Base-by-base conservation (phyloP, 2,797 vertebrate genomes). In the Microchirus variegatus region DNA sequence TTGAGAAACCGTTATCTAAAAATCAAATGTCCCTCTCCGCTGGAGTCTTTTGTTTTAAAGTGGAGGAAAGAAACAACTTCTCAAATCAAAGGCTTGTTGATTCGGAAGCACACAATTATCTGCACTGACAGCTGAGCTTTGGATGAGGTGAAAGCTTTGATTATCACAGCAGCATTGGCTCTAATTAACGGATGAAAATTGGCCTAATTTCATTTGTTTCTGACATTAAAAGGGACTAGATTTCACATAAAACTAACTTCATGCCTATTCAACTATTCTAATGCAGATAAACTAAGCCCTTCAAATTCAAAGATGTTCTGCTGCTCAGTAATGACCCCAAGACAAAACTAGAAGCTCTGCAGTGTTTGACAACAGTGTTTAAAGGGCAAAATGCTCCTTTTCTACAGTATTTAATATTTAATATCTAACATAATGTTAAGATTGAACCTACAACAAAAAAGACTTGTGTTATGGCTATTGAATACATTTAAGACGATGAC, bases 171-270 rank as follows among this genome's bases (percentile, higher is more conserved):
- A 31, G 31, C 8, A 31, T 31, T 31, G 31, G 36, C 26, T 67
- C 44, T 57, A 71, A 80, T 73, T 70, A 74, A 35, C 47, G 46
- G 67, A 35, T 13, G 15, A 55, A 61, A 58, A 67, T 52, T n/a
- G 40, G 45, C 16, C 66, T 62, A 31, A 58, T 48, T 11, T 47
- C 55, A 31, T 31, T 31, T 58, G 37, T 64, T 69, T 63, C 19
- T 59, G 50, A 41, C 40, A 59, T 56, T 47, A 49, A 51, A 53
- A 71, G 47, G 0, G 18, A 62, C 48, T 35, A 12, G n/a, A 78
- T 75, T 67, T 73, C 22, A 52, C 50, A 16, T 63, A 62, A 62
- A 77, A 64, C 53, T 80, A 0, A 75, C 73, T 81, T 78, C 58
- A 56, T 64, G 41, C 40, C 26, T 15, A 41, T 63, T 51, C 65